Base-by-base conservation (phyloP, 2,888 invertebrate species). In the Mimumesa dahlbomi region DNA sequence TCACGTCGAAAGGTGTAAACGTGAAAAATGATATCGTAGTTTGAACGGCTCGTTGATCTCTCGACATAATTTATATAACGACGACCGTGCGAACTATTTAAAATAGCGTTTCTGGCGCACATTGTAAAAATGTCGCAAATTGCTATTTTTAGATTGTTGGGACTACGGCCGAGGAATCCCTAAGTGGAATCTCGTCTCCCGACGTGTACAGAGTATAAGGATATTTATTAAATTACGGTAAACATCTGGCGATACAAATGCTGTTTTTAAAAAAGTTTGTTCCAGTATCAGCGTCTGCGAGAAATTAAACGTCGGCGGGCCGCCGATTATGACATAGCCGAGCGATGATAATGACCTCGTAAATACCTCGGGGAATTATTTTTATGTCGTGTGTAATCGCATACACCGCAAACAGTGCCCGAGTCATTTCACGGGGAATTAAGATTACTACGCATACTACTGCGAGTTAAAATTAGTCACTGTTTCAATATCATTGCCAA, bases 91-190 rank as follows among this genome's bases (percentile, higher is more conserved):
- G 36, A 43, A n/a, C 13, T 38, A 25, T 42, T 56, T 50, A 59
- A 58, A 67, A 67, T 52, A 58, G 45, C 49, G 16, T 63, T 54
- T 36, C 34, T 54, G 43, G 57, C 40, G 31, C 45, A 18, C 25
- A 53, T 40, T 49, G 63, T 58, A 71, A 69, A 70, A 71, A 69
- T 58, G 46, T 69, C 54, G 49, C 34, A 11, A 63, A 58, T n/a
- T 54, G 43, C 45, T 71, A 69, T 58, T 71, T 49, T 46, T 69
- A 50, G 34, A 5, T 18, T 7, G 3, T 19, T 29, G 11, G 13
- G 1, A 3, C 7, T 45, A 34, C 22, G 52, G 6, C 1, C n/a
- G 6, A 16, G 22, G n/a, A 34, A 67, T 21, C 14, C 16, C 56
- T 61, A 52, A 29, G 34, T 66, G 45, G n/a, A 31, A 56, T 22